Evolutionary conservation across 1,140 invertebrate genomes (phyloP).

Genomic region (Melanaphis sacchari): DNA sequence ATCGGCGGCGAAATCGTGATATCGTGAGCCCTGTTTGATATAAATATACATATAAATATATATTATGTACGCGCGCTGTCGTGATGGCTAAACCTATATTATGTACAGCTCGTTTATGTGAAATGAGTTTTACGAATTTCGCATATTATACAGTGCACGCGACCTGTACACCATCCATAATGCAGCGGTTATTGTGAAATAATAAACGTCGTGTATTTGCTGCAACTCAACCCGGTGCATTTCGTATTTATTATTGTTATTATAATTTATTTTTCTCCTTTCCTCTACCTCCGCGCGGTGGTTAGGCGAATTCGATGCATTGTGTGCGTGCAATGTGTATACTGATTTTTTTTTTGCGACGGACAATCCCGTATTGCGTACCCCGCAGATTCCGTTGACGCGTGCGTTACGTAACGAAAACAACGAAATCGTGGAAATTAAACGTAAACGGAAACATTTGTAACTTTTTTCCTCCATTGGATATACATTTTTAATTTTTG

Average conservation of each 20-base stretch:
- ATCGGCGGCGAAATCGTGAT: conserved; percentile 12
- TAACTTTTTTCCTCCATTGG: background rate
- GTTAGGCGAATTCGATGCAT: background rate
- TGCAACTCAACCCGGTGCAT: background rate
- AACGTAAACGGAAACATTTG: background rate
- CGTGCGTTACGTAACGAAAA: background rate
- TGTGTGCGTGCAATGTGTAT: background rate
- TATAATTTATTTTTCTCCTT: background rate
- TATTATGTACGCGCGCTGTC: background rate
- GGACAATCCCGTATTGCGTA: background rate
- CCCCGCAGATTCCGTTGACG: background rate
- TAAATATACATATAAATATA: background rate
- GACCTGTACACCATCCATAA: background rate
- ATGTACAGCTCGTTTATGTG: background rate
- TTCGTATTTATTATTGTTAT: background rate
- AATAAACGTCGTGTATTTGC: background rate
- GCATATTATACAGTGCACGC: background rate
- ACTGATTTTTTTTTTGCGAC: background rate
- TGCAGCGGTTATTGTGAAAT: conserved; percentile 2
- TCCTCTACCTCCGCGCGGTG: background rate
- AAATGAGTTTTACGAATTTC: background rate
- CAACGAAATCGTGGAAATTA: background rate
- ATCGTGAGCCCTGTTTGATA: background rate
- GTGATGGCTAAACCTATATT: background rate
- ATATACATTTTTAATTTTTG: background rate